phyloP scores from a whole-genome alignment of 2,113 vertebrate species.

The Larimichthys crocea region DNA sequence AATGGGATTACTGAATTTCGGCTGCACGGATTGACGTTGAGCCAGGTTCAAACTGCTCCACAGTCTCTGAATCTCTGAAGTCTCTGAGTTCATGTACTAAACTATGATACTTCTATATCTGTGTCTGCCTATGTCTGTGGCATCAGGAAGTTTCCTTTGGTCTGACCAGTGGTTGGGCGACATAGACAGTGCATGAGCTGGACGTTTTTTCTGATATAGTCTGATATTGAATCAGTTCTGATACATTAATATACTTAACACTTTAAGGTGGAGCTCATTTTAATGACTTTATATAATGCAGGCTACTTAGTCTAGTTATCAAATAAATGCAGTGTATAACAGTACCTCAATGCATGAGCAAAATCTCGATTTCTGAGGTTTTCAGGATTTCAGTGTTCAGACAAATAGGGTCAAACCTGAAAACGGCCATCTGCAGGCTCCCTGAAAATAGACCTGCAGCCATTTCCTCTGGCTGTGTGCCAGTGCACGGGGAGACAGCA shows the following conservation, averaged over 20 bases:
- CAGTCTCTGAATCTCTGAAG: no score
- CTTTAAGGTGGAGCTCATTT: background rate
- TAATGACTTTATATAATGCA: background rate
- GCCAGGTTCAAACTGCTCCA: no score
- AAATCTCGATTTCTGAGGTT: background rate
- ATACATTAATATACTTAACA: background rate
- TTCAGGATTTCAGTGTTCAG: background rate
- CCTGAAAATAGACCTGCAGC: slow-evolving; percentile 53
- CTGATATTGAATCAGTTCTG: background rate
- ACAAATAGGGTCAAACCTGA: slow-evolving; percentile 17
- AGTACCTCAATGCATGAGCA: background rate
- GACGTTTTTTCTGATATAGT: no score
- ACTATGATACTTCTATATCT: no score
- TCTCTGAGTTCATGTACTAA: no score
- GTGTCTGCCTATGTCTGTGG: no score
- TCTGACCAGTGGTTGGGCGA: no score
- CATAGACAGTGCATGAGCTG: no score
- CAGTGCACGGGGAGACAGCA: slow-evolving; percentile 28
- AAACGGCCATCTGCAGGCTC: slow-evolving; percentile 44
- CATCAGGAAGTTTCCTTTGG: no score
- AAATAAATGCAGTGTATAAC: background rate
- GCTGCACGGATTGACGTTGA: no score
- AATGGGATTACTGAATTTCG: no score
- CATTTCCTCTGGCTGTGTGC: slow-evolving; percentile 52
- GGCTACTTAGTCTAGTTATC: background rate